Evolutionary conservation across 92 coral and sea anemone genomes (phyloP), one percentile per base, ranked within the genome.

Genomic region (Pocillopora grandis): DNA sequence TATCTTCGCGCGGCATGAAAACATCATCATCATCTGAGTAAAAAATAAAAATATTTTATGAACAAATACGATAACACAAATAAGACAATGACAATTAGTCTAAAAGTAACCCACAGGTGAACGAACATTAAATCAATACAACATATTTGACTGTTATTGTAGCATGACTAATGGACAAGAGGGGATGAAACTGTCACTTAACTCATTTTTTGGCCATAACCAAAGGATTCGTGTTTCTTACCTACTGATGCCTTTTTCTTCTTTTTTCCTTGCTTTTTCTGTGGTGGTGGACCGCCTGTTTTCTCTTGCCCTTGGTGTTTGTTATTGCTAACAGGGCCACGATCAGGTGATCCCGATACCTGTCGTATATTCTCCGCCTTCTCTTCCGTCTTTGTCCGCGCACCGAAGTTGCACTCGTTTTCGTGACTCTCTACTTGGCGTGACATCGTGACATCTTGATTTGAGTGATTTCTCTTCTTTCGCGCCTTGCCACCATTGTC

Each of bases 21-120:
- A 89, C 92, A 79, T 89, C 92, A 89, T 89, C 92, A 79, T 89
- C 92, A 89, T 89, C 92, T 89, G 18, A 77, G 65, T 7, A 65
- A 33, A 33, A 65, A 48, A 64, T 16, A 9, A 1, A 21, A 23
- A 66, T 9, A 20, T 9, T 7, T n/a, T 19, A 23, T 21, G 13
- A 66, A 66, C 23, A 66, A 19, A 11, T 15, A 66, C 10, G 55
- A 49, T 33, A 71, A 31, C 13, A 33, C 58, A 10, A 19, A 65
- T 31, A 21, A 33, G 57, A 16, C 9, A 17, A 5, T 16, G 18
- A 2, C 6, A 10, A 3, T 14, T 1, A 12, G 11, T 62, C 20
- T 16, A 16, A 1, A 13, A 62, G 66, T 19, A 1, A 13, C n/a
- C 66, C 20, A 16, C 1, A 20, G 15, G 20, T 62, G 66, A 42